Conservation (phyloP, 2,113 vertebrate genomes). For the Tragelaphus buxtoni region DNA sequence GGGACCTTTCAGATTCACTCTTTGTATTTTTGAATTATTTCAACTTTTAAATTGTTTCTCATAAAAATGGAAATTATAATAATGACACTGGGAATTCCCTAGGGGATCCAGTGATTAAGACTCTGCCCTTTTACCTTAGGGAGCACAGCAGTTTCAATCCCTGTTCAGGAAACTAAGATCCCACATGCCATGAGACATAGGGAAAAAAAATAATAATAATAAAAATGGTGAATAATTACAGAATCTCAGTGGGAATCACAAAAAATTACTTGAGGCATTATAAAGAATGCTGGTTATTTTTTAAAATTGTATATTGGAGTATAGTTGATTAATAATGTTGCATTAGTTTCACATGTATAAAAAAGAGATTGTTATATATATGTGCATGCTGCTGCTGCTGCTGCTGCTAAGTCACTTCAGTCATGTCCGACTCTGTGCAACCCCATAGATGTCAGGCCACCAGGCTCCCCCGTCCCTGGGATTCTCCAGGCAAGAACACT, state of each 20-base stretch:
- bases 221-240: background rate
- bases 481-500: no score
- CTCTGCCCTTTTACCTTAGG: background rate
- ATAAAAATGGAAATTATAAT: background rate
- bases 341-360: background rate
- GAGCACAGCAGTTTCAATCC: background rate
- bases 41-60: background rate
- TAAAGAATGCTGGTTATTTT: background rate
- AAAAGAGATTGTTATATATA: background rate
- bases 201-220: background rate
- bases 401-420: no score
- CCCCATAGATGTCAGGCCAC: no score
- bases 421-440: no score
- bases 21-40: background rate
- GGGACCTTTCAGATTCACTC: background rate
- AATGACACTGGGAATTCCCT: background rate
- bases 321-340: background rate
- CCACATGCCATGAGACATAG: background rate
- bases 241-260: background rate
- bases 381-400: background rate
- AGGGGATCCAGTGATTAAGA: background rate
- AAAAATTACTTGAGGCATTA: background rate
- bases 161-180: background rate
- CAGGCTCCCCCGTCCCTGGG: no score
- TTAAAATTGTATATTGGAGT: background rate